Percentiles rank a stretch among this genome's conserved stretches.
Conservation (phyloP, 1,140 invertebrate genomes). For the Ganaspis sp. region DNA sequence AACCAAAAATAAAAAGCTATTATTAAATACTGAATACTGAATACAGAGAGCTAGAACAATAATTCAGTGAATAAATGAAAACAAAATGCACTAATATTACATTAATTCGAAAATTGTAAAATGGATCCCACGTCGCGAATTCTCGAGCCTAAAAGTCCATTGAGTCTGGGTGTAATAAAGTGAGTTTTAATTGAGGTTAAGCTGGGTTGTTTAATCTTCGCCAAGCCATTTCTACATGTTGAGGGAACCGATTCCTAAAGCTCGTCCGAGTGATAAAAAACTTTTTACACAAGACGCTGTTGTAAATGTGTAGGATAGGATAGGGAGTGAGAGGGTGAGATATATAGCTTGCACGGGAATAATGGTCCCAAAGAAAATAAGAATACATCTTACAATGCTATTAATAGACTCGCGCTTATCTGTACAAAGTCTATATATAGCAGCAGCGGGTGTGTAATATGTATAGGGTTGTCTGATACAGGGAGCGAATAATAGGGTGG, state of each 20-base stretch:
- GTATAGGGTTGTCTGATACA: constrained; percentile 46
- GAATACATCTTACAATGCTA: constrained; percentile 41
- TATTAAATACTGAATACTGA: no score
- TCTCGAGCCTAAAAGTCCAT: no score
- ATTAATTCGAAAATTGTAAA: no score
- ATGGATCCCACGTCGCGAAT: no score
- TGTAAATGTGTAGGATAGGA: not conserved
- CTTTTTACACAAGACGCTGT: not conserved
- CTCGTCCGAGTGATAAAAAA: not conserved
- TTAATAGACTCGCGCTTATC: constrained; percentile 66
- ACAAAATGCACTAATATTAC: no score
- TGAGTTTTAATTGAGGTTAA: not conserved
- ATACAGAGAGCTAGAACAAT: no score
- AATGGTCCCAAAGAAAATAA: constrained; percentile 5
- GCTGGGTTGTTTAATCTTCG: not conserved
- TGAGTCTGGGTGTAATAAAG: not conserved
- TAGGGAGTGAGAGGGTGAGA: not conserved
- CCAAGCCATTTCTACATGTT: not conserved
- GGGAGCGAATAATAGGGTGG: constrained; percentile 35
- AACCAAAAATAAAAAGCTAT: no score
- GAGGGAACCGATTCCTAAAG: not conserved
- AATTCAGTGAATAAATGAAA: no score
- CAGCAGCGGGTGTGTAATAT: constrained; percentile 35
- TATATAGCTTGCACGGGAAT: not conserved
- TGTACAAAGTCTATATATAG: constrained; percentile 61